Base-by-base conservation (phyloP, 2,888 invertebrate genomes). In the Scaptodrosophila latifasciaeformis region DNA sequence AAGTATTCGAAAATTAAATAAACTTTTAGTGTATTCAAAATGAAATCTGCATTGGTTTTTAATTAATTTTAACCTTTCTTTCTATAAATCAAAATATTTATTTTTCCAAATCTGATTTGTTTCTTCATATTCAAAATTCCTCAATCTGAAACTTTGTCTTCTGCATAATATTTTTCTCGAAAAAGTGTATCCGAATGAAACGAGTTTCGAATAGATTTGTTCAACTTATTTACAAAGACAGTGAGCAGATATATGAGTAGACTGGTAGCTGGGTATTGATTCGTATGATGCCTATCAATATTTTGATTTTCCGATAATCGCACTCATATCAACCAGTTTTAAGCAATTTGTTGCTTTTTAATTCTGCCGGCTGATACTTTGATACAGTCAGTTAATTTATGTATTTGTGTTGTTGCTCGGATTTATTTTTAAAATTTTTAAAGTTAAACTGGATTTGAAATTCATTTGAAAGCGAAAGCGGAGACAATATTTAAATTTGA, bases 191-290 rank as follows among this genome's bases (percentile, higher is more conserved):
- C n/a, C 50, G 49, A 53, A 24, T 35, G 35, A 74, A 77, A 72
- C 71, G 47, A 50, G 78, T 75, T 72, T 67, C 42, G 12, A 47
- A 45, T 44, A 35, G 37, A 49, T 56, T 54, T 48, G 42, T 40
- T 58, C 48, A 17, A 47, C 24, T 21, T 47, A 24, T 35, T 24
- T 10, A 35, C 46, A 15, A 7, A 18, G n/a, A 2, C 13, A 21
- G 12, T n/a, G 10, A 18, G 34, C 34, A 34, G 13, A 12, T 15
- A 34, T n/a, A n/a, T n/a, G n/a, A 15, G 34, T 15, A 34, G 13
- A 12, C 34, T 13, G 34, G 13, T 15, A 15, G 34, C 34, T 34
- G 34, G 7, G 15, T 34, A 34, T 34, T 6, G n/a, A n/a, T n/a
- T n/a, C n/a, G n/a, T n/a, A n/a, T n/a, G n/a, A n/a, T n/a, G n/a